These are phyloP conservation scores for Ictalurus furcatus DNA, from an alignment of 2,113 vertebrate genomes.

Conservation along the genomic window DNA sequence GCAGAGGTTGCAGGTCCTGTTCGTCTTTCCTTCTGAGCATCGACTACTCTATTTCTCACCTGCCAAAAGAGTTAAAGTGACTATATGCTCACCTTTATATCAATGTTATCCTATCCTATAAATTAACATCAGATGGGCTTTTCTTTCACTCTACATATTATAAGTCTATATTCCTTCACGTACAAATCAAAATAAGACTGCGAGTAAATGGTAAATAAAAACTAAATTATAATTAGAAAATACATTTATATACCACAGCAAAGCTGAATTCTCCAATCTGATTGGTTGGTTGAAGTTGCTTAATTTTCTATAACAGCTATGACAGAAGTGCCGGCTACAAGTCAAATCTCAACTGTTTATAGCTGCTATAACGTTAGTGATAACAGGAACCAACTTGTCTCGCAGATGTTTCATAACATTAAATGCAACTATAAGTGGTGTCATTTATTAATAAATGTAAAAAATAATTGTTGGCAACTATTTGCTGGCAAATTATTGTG, in stretches of 20 bases:
- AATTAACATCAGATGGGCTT: background rate
- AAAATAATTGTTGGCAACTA: too few relatives aligned
- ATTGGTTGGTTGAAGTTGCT: too few relatives aligned
- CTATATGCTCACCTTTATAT: background rate
- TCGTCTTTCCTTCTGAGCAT: background rate
- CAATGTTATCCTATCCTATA: background rate
- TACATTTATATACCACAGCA: background rate
- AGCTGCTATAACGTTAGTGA: too few relatives aligned
- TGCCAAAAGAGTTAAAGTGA: slow-evolving; percentile 1
- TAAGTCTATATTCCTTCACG: background rate
- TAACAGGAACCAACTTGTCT: too few relatives aligned
- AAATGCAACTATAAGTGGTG: too few relatives aligned
- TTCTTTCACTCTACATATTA: background rate
- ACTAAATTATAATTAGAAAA: background rate
- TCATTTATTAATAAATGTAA: too few relatives aligned
- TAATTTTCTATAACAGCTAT: too few relatives aligned
- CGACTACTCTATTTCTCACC: background rate
- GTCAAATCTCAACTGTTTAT: too few relatives aligned
- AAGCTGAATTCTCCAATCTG: background rate
- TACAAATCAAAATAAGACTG: background rate
- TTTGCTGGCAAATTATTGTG: too few relatives aligned
- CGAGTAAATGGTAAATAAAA: background rate
- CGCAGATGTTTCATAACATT: too few relatives aligned
- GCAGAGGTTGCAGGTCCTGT: background rate
- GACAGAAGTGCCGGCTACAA: too few relatives aligned